phyloP scores from a whole-genome alignment of 23 tunicate species.

The Trididemnum nubilum region DNA sequence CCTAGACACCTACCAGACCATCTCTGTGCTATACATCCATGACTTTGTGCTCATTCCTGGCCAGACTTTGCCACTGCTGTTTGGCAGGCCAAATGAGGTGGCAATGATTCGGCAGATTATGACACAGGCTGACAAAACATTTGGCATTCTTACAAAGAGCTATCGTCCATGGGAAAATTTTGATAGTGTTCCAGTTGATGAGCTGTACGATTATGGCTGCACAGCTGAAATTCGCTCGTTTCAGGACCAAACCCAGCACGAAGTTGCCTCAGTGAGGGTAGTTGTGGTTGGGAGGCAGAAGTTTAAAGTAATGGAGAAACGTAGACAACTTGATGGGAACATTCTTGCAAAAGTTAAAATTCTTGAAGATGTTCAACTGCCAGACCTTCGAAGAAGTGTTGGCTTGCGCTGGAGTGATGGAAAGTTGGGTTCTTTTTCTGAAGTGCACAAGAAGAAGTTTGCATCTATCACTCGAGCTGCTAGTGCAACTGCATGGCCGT shows the following conservation, averaged over 20 bases:
- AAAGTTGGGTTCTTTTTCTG: not conserved
- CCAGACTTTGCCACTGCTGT: slow-evolving; percentile 72
- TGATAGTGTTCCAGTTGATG: not conserved
- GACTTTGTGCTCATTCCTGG: slow-evolving; percentile 85
- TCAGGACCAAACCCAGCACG: slow-evolving; percentile 46
- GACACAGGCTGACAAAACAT: slow-evolving; percentile 57
- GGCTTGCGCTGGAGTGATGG: slow-evolving; percentile 4
- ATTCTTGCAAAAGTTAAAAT: slow-evolving; percentile 28
- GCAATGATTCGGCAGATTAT: slow-evolving; percentile 63
- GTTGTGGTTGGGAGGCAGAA: slow-evolving; percentile 78
- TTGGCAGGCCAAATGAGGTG: slow-evolving; percentile 50
- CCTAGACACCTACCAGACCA: slow-evolving; percentile 20
- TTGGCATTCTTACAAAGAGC: slow-evolving; percentile 56
- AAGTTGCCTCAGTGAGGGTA: slow-evolving; percentile 31
- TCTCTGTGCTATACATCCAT: slow-evolving; percentile 48
- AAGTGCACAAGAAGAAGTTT: slow-evolving; percentile 6
- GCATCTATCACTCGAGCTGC: slow-evolving; percentile 19
- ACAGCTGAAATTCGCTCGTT: slow-evolving; percentile 87
- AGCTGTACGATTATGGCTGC: slow-evolving; percentile 58
- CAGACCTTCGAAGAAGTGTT: not conserved
- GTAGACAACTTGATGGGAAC: slow-evolving; percentile 71
- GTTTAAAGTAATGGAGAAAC: slow-evolving; percentile 62
- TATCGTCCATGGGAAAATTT: not conserved
- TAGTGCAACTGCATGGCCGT: slow-evolving; percentile 50
- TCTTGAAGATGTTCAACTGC: slow-evolving; percentile 32